Conservation (phyloP, 2,888 invertebrate genomes). For the Erebia epiphron region DNA sequence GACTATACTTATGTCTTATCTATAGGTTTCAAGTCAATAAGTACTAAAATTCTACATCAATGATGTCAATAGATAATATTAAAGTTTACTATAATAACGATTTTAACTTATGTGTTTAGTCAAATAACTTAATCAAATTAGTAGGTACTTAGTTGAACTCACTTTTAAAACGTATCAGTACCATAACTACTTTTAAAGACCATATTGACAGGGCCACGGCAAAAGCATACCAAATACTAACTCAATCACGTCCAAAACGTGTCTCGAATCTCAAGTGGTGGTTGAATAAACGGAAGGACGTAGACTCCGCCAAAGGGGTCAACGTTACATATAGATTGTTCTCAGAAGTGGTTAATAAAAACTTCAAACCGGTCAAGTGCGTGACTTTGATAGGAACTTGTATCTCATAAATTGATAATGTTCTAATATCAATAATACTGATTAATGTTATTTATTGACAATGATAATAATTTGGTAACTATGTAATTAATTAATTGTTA, state of each 20-base stretch:
- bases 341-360: conserved; percentile 33
- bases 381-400: conserved; percentile 4
- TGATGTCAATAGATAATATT: too few species aligned
- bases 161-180: neutral
- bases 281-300: conserved; percentile 53
- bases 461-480: too few species aligned
- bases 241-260: conserved; percentile 44
- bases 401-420: neutral
- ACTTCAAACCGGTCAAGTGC: conserved; percentile 22
- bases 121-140: too few species aligned
- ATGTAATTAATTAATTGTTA: too few species aligned
- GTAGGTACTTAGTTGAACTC: neutral
- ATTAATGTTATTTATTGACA: too few species aligned
- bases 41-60: too few species aligned
- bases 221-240: conserved; percentile 41
- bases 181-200: conserved; percentile 17
- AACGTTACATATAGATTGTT: conserved; percentile 42
- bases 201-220: conserved; percentile 20
- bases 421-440: too few species aligned
- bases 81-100: too few species aligned
- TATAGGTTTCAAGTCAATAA: too few species aligned
- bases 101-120: too few species aligned
- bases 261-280: conserved; percentile 45
- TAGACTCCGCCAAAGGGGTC: conserved; percentile 46
- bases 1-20: too few species aligned